A percentile compares a stretch with the other conserved stretches of the same genome.
Conservation (phyloP, 2,797 vertebrate genomes). For the Yasuhikotakia modesta region DNA sequence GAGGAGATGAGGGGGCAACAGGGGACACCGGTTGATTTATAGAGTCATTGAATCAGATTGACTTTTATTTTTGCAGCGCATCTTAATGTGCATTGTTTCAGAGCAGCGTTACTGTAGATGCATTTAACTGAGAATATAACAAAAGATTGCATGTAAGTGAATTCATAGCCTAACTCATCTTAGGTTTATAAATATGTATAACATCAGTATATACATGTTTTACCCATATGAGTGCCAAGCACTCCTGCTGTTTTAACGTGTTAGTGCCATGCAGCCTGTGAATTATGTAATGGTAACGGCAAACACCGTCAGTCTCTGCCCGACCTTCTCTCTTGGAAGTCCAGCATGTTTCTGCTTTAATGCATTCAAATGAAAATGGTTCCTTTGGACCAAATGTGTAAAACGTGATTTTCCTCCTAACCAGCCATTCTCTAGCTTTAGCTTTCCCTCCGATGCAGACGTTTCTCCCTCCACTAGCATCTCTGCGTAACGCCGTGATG, state of each 20-base stretch:
- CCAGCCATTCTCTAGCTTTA: slow-evolving; percentile 66
- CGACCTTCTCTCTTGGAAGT: slow-evolving; percentile 73
- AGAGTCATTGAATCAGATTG: not conserved
- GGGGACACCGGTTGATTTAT: slow-evolving; percentile 19
- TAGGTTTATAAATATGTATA: not conserved
- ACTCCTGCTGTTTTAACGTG: slow-evolving; percentile 54
- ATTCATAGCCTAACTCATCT: not conserved
- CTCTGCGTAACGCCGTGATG: slow-evolving; percentile 75
- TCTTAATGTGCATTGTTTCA: too few species aligned
- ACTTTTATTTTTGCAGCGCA: too few species aligned
- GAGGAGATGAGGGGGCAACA: slow-evolving; percentile 54
- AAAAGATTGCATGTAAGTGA: not conserved
- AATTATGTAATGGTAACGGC: slow-evolving; percentile 62
- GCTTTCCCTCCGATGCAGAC: slow-evolving; percentile 74
- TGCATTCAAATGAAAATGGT: slow-evolving; percentile 63
- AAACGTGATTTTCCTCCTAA: slow-evolving; percentile 49
- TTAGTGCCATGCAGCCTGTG: slow-evolving; percentile 61
- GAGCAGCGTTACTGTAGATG: too few species aligned
- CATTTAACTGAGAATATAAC: too few species aligned
- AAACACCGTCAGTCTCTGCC: slow-evolving; percentile 63
- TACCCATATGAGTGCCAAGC: not conserved
- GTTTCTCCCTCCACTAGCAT: slow-evolving; percentile 73
- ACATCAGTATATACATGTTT: not conserved
- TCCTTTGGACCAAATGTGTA: slow-evolving; percentile 26
- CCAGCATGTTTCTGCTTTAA: slow-evolving; percentile 74